phyloP scores from a whole-genome alignment of 2,113 vertebrate species.

The Cephalopholis sonnerati region DNA sequence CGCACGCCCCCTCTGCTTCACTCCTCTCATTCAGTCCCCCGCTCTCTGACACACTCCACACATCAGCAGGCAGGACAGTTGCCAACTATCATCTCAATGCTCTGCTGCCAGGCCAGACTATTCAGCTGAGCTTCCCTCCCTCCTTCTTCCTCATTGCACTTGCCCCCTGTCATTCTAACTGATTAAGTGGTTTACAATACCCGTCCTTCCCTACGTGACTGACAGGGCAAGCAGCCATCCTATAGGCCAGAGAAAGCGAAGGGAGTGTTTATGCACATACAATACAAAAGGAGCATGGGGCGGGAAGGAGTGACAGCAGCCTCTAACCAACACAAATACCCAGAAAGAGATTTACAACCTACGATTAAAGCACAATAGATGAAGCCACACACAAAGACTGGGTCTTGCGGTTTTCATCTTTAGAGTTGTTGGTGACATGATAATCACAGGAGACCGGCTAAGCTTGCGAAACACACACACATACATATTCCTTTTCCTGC shows the following conservation, averaged over 20 bases:
- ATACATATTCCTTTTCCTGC: background rate
- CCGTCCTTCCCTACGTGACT: conserved; percentile 31
- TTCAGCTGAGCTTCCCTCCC: conserved; percentile 46
- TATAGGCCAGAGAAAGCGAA: conserved; percentile 43
- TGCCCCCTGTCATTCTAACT: conserved; percentile 53
- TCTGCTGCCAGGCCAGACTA: conserved; percentile 48
- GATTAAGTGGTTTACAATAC: conserved; percentile 65
- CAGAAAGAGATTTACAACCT: conserved; percentile 63
- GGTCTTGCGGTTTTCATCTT: conserved; percentile 27
- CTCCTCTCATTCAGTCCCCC: conserved; percentile 54
- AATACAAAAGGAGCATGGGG: conserved; percentile 47
- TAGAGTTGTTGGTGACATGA: conserved; percentile 43
- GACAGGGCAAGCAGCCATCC: conserved; percentile 39
- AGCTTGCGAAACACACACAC: conserved; percentile 8
- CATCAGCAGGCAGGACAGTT: conserved; percentile 57
- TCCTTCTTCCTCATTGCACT: conserved; percentile 31
- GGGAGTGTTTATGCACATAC: conserved; percentile 27
- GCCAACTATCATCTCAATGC: conserved; percentile 66
- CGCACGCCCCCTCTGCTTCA: conserved; percentile 26
- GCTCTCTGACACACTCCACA: conserved; percentile 63
- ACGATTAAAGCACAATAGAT: conserved; percentile 49
- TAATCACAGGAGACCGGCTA: conserved; percentile 37
- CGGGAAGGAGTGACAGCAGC: conserved; percentile 22
- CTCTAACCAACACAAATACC: conserved; percentile 33
- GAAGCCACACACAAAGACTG: conserved; percentile 41